These are phyloP conservation scores for Cardiocondyla obscurior DNA, from an alignment of 1,140 invertebrate genomes.

Conservation along the genomic window DNA sequence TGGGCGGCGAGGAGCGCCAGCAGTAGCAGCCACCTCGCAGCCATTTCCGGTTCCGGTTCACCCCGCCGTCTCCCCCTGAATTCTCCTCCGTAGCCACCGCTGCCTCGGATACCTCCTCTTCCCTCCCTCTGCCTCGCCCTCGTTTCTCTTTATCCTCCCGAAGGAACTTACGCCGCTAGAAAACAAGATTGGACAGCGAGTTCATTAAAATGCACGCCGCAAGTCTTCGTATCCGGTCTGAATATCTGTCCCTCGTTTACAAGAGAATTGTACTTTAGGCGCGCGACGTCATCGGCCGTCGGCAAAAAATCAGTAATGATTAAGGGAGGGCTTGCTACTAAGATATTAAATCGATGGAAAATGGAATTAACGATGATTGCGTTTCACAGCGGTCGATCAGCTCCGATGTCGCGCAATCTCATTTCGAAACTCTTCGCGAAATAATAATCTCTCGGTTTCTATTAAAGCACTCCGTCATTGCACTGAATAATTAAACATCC, in stretches of 20 bases:
- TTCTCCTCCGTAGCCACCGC: conserved; percentile 33
- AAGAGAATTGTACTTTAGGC: conserved; percentile 29
- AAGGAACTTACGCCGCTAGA: conserved; percentile 68
- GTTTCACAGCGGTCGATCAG: not conserved
- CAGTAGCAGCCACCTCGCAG: conserved; percentile 78
- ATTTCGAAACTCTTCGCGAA: no score
- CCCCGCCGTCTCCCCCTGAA: conserved; percentile 58
- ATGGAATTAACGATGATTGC: not conserved
- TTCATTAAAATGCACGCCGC: conserved; percentile 75
- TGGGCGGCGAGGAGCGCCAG: conserved; percentile 75
- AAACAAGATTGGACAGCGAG: conserved; percentile 72
- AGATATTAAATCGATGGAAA: not conserved
- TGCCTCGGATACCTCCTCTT: conserved; percentile 2
- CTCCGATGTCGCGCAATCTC: no score
- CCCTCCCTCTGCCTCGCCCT: not conserved
- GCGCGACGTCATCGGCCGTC: not conserved
- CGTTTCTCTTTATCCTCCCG: conserved; percentile 33
- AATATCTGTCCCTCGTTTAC: conserved; percentile 54
- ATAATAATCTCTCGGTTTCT: no score
- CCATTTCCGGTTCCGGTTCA: conserved; percentile 76
- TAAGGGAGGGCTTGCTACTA: not conserved
- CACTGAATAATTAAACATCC: no score
- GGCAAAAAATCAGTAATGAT: conserved; percentile 22
- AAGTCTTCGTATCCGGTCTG: conserved; percentile 61
- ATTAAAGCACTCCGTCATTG: no score